Evolutionary conservation across 2,797 vertebrate species (phyloP).

Genomic region (Cryptoblepharus egeriae): DNA sequence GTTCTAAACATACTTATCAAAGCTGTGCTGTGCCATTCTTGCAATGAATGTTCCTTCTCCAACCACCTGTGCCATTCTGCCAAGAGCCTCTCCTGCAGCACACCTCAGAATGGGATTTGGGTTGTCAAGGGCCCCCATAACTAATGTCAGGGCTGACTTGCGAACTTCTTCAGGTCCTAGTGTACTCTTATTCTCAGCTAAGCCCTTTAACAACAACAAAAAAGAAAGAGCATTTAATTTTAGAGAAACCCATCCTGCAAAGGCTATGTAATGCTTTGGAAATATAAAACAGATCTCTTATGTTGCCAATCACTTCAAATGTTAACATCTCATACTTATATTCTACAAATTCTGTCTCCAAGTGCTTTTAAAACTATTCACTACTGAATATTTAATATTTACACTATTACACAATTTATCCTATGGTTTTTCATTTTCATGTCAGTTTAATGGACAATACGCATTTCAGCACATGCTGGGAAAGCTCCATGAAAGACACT

Average conservation of each 20-base stretch:
- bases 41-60: constrained; percentile 98
- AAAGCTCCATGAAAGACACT: not conserved
- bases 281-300: not conserved
- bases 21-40: constrained; percentile 98
- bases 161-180: constrained; percentile 97
- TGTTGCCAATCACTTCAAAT: not conserved
- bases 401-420: not conserved
- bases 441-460: no score
- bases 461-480: not conserved
- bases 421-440: no score
- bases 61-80: constrained; percentile 98
- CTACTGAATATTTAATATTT: not conserved
- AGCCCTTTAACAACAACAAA: constrained; percentile 79
- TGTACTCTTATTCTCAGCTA: constrained; percentile 98
- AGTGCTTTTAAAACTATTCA: not conserved
- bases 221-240: not conserved
- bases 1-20: constrained; percentile 90
- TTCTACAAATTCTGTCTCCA: not conserved
- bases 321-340: not conserved
- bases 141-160: constrained; percentile 93
- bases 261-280: not conserved
- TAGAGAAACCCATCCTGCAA: not conserved
- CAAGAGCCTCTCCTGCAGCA: constrained; percentile 96
- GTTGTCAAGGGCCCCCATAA: constrained; percentile 98
- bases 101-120: constrained; percentile 97